These are phyloP conservation scores for Temnothorax rugatulus DNA, from an alignment of 2,888 invertebrate genomes.

Conservation along the genomic window DNA sequence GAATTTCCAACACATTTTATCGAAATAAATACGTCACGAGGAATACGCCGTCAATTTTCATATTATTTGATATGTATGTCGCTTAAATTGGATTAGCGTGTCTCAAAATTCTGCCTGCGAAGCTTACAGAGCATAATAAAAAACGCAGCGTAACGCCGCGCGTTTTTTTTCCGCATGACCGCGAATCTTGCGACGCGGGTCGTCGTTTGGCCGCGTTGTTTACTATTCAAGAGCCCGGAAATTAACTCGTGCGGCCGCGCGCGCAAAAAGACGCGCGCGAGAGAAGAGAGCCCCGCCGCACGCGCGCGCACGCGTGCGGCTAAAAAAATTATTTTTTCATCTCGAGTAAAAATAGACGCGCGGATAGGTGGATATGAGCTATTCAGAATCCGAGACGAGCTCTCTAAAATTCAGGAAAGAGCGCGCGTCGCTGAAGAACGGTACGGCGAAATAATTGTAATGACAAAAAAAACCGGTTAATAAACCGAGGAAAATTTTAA, in stretches of 20 bases:
- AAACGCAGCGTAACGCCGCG: constrained; percentile 1
- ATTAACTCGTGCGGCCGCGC: constrained; percentile 42
- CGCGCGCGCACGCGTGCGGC: constrained; percentile 6
- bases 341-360: constrained; percentile 53
- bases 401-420: constrained; percentile 46
- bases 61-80: constrained; percentile 34
- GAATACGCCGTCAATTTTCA: constrained; percentile 39
- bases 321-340: constrained; percentile 55
- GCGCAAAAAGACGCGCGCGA: constrained; percentile 44
- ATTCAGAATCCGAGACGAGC: constrained; percentile 52
- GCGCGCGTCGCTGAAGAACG: constrained; percentile 11
- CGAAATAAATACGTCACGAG: constrained; percentile 45
- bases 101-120: constrained; percentile 11
- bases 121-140: neutral
- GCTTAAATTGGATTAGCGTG: constrained; percentile 32
- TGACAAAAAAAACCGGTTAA: constrained; percentile 29
- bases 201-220: constrained; percentile 47
- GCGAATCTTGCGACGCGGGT: constrained; percentile 48
- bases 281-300: neutral
- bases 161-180: constrained; percentile 26
- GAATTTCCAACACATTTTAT: constrained; percentile 46
- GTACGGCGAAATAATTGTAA: constrained; percentile 30
- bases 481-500: constrained; percentile 28
- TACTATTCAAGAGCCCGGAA: constrained; percentile 55
- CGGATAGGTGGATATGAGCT: constrained; percentile 40